These are phyloP conservation scores for Marmota flaviventris DNA, from an alignment of 2,113 vertebrate genomes.

Conservation along the genomic window DNA sequence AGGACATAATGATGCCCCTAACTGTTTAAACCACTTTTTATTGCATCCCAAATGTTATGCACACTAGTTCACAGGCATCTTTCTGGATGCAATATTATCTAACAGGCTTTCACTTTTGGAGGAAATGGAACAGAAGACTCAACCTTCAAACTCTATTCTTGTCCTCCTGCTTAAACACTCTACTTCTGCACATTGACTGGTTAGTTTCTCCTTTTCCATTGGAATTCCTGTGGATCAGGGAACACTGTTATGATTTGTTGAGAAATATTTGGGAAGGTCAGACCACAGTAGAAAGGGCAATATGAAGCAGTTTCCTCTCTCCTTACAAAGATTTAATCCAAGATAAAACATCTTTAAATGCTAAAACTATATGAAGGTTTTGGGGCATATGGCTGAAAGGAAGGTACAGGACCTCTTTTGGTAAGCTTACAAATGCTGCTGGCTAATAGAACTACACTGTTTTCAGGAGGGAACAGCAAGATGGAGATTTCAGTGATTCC, in stretches of 20 bases:
- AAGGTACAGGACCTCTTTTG: not conserved
- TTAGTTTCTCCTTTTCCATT: constrained; percentile 36
- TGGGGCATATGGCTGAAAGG: not conserved
- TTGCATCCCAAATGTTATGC: not conserved
- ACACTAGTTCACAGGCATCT: not conserved
- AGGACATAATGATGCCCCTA: not conserved
- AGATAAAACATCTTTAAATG: not conserved
- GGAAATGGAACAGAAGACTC: not conserved
- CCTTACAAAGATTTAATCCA: constrained; percentile 6
- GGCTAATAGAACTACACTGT: not conserved
- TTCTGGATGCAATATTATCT: constrained; percentile 19
- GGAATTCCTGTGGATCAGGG: not conserved
- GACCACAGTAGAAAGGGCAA: not conserved
- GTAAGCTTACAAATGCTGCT: not conserved
- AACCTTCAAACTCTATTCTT: not conserved
- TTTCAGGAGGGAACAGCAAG: not conserved
- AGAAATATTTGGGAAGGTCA: constrained; percentile 29
- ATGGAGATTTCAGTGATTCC: not conserved
- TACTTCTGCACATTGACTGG: not conserved
- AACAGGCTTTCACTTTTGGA: not conserved
- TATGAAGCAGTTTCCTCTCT: not conserved
- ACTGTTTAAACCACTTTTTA: not conserved
- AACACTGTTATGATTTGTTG: not conserved
- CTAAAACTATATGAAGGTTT: not conserved
- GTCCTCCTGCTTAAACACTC: not conserved